Conservation (phyloP, 2,797 vertebrate species). For the Typhlichthys subterraneus region DNA sequence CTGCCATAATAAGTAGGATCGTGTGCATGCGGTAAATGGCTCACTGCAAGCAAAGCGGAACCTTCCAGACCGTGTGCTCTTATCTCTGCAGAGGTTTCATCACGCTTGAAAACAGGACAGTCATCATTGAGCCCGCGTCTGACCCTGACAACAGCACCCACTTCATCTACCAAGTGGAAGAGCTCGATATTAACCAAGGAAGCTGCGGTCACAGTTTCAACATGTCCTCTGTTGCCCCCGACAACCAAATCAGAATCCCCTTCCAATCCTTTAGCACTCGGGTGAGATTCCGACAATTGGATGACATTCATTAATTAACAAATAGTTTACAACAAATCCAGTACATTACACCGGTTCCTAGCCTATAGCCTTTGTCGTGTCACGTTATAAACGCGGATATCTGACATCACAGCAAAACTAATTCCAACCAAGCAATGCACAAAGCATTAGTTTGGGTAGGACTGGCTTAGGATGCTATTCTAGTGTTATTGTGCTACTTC, state of each 20-base stretch:
- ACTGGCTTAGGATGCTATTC: no score
- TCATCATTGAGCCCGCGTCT: conserved; percentile 85
- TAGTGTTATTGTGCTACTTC: no score
- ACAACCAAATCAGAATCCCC: conserved; percentile 52
- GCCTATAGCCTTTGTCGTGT: no score
- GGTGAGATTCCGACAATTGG: conserved; percentile 74
- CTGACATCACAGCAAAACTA: no score
- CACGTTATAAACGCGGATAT: no score
- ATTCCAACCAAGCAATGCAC: no score
- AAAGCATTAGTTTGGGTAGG: no score
- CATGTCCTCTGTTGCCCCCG: conserved; percentile 56
- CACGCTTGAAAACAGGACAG: conserved; percentile 85
- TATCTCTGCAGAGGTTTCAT: conserved; percentile 87
- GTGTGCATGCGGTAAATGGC: not conserved
- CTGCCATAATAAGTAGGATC: conserved; percentile 18
- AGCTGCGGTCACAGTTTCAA: conserved; percentile 85
- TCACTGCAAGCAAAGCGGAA: conserved; percentile 20
- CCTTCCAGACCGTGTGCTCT: conserved; percentile 36
- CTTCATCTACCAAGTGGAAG: conserved; percentile 83
- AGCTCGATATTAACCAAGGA: conserved; percentile 75
- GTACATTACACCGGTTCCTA: no score
- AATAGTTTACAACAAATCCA: no score
- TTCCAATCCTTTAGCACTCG: conserved; percentile 72
- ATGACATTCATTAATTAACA: not conserved
- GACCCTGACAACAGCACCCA: conserved; percentile 70